Evolutionary conservation across 2,113 vertebrate species (phyloP).

Genomic region (Elephantulus edwardii): DNA sequence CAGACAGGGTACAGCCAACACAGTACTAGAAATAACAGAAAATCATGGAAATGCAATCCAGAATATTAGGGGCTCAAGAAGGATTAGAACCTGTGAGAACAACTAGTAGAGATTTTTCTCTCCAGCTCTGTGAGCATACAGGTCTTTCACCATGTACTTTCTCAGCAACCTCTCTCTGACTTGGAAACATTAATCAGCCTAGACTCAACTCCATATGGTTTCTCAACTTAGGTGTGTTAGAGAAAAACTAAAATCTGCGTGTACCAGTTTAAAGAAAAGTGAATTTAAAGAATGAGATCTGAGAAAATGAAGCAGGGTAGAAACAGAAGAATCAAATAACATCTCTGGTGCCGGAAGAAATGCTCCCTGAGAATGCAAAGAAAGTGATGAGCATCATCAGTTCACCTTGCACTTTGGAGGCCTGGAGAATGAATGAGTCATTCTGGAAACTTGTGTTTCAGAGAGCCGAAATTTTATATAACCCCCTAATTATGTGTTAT

Average conservation of each 20-base stretch:
- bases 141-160: not conserved
- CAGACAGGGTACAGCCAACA: no score
- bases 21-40: no score
- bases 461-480: conserved; percentile 16
- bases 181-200: not conserved
- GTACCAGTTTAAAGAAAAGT: not conserved
- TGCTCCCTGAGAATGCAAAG: no score
- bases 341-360: not conserved
- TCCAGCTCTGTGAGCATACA: not conserved
- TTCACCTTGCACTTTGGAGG: not conserved
- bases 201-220: not conserved
- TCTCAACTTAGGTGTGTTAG: not conserved
- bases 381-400: not conserved
- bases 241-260: not conserved
- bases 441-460: conserved; percentile 27
- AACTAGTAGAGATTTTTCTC: not conserved
- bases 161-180: not conserved
- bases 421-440: conserved; percentile 45
- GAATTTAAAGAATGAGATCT: not conserved
- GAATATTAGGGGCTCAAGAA: not conserved
- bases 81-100: not conserved
- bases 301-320: not conserved
- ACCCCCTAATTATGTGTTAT: conserved; percentile 20
- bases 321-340: not conserved
- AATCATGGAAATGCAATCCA: no score